These are phyloP conservation scores for Perizoma flavofasciatum DNA, from an alignment of 2,888 invertebrate genomes.

Conservation along the genomic window DNA sequence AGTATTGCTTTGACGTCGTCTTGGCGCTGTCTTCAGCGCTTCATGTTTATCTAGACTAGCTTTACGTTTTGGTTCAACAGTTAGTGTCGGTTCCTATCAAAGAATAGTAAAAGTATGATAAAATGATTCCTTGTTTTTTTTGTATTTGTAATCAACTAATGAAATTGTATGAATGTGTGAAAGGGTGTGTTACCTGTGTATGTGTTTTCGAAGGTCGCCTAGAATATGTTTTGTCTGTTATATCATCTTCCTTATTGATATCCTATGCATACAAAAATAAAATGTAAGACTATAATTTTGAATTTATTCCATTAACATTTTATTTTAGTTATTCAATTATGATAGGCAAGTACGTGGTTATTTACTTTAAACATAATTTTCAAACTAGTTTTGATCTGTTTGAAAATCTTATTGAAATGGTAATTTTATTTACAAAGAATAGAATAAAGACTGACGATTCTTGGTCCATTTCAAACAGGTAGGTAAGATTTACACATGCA, in stretches of 20 bases:
- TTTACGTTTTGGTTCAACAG: constrained; percentile 58
- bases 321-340: constrained; percentile 25
- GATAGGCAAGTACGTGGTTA: constrained; percentile 47
- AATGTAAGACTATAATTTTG: constrained; percentile 5
- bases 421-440: constrained; percentile 52
- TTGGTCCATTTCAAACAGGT: constrained; percentile 3
- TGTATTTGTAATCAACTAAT: constrained; percentile 17
- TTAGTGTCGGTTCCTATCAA: constrained; percentile 59
- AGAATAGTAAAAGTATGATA: constrained; percentile 27
- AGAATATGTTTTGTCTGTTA: constrained; percentile 65
- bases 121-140: neutral
- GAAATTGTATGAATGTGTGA: constrained; percentile 37
- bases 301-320: constrained; percentile 1
- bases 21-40: constrained; percentile 35
- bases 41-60: constrained; percentile 53
- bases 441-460: constrained; percentile 28
- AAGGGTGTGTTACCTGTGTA: constrained; percentile 57
- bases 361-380: constrained; percentile 56
- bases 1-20: constrained; percentile 53
- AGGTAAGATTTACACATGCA: constrained; percentile 40
- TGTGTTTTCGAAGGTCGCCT: constrained; percentile 76
- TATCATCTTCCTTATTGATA: constrained; percentile 63
- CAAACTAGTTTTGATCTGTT: constrained; percentile 50
- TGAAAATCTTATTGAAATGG: constrained; percentile 47
- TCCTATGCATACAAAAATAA: constrained; percentile 73